These are phyloP conservation scores for Paracanthobrama guichenoti DNA, from an alignment of 2,113 vertebrate genomes.

Conservation along the genomic window DNA sequence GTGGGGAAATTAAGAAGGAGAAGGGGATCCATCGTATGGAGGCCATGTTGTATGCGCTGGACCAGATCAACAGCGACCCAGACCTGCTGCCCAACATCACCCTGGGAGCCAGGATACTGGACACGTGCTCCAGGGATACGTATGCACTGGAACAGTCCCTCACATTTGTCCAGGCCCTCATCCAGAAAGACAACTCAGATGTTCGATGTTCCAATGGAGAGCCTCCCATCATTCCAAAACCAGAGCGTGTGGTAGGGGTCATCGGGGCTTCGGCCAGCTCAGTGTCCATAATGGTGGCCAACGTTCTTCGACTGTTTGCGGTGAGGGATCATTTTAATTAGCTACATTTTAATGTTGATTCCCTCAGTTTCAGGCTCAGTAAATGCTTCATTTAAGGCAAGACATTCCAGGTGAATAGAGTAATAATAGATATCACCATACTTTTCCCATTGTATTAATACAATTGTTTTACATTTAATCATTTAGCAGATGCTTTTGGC, in stretches of 20 bases:
- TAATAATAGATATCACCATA: too few relatives aligned
- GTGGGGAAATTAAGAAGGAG: constrained; percentile 86
- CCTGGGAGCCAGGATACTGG: constrained; percentile 85
- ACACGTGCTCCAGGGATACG: constrained; percentile 90
- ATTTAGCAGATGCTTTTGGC: too few relatives aligned
- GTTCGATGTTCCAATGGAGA: constrained; percentile 83
- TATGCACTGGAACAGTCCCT: constrained; percentile 91
- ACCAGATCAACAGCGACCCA: constrained; percentile 87
- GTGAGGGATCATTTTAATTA: constrained; percentile 67
- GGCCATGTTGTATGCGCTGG: constrained; percentile 91
- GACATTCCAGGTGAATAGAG: too few relatives aligned
- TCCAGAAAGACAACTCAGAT: constrained; percentile 80
- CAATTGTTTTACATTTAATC: neutral
- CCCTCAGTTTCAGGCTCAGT: neutral
- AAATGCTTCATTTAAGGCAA: neutral
- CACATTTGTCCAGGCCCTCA: constrained; percentile 89
- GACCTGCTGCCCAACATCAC: constrained; percentile 88
- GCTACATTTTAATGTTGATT: neutral
- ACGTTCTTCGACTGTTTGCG: constrained; percentile 85
- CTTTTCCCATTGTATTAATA: neutral
- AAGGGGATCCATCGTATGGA: constrained; percentile 90
- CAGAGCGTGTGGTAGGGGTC: constrained; percentile 84
- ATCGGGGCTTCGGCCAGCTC: constrained; percentile 89
- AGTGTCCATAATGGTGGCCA: constrained; percentile 91
- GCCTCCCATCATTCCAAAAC: constrained; percentile 80